A percentile compares a stretch with the other conserved stretches of the same genome.
Conservation (phyloP, 1,140 invertebrate species). For the Battus philenor region DNA sequence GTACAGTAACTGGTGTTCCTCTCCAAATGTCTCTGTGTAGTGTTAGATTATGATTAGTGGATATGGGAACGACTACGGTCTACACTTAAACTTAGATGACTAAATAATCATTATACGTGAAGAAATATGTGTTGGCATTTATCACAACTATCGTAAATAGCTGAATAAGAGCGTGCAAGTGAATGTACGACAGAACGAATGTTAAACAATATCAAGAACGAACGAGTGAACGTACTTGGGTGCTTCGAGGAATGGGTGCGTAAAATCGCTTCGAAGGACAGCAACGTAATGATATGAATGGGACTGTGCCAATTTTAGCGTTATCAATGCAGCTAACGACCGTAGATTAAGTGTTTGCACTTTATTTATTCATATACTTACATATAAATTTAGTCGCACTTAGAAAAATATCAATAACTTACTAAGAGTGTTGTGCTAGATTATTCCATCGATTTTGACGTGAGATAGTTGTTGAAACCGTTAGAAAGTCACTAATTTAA, state of each 20-base stretch:
- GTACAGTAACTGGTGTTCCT: constrained; percentile 73
- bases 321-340: constrained; percentile 59
- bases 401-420: constrained; percentile 75
- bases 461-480: constrained; percentile 57
- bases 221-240: constrained; percentile 2
- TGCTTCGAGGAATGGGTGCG: constrained; percentile 6
- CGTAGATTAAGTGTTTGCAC: constrained; percentile 72
- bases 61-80: constrained; percentile 44
- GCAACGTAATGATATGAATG: constrained; percentile 41
- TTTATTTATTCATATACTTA: constrained; percentile 74
- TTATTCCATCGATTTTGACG: constrained; percentile 65
- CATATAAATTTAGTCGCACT: constrained; percentile 73
- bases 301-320: constrained; percentile 71
- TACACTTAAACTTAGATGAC: constrained; percentile 48
- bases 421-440: constrained; percentile 75
- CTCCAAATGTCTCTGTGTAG: constrained; percentile 67
- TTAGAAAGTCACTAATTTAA: constrained; percentile 73
- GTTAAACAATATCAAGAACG: constrained; percentile 14
- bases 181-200: constrained; percentile 21
- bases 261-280: neutral
- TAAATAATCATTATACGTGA: constrained; percentile 38
- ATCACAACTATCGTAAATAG: constrained; percentile 13
- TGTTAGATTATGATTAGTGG: constrained; percentile 49
- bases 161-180: constrained; percentile 11
- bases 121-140: constrained; percentile 24